phyloP scores from a whole-genome alignment of 2,113 vertebrate species.

The Microcebus ravelobensis region DNA sequence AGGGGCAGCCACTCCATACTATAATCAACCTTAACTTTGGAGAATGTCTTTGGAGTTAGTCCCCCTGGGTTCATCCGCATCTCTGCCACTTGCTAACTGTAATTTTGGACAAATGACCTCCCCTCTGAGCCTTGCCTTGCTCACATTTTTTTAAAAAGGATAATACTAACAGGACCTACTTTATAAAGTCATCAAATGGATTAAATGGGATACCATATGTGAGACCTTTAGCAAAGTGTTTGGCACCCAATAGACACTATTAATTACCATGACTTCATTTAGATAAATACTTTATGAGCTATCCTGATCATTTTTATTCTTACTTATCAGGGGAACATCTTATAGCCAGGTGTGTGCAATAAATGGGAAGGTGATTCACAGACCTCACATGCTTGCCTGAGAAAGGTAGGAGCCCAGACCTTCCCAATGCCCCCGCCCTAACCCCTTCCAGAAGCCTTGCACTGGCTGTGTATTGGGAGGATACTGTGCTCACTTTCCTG shows the following conservation, averaged over 20 bases:
- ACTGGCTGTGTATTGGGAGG: not conserved
- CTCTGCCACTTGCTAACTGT: not conserved
- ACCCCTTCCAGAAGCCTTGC: not conserved
- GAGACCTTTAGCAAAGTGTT: not conserved
- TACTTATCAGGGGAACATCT: conserved; percentile 21
- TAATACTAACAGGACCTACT: not conserved
- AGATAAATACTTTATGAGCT: not conserved
- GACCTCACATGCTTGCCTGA: not conserved
- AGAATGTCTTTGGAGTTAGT: not conserved
- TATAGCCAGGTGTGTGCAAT: not conserved
- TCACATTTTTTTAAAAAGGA: not conserved
- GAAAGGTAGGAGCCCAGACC: not conserved
- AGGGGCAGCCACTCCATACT: not conserved
- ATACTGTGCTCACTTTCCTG: not conserved
- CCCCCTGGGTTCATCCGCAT: not conserved
- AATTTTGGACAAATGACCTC: not conserved
- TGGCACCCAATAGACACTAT: not conserved
- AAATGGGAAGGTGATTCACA: conserved; percentile 33
- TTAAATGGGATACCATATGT: not conserved
- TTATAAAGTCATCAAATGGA: not conserved
- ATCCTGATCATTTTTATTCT: conserved; percentile 41
- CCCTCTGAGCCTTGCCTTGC: not conserved
- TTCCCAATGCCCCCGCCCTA: not conserved
- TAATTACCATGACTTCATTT: conserved; percentile 39
- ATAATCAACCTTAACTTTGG: not conserved